Percentiles rank a stretch among this genome's conserved stretches.
phyloP scores from a whole-genome alignment of 2,113 vertebrate genomes.

The Tenebrosternarchus preto region DNA sequence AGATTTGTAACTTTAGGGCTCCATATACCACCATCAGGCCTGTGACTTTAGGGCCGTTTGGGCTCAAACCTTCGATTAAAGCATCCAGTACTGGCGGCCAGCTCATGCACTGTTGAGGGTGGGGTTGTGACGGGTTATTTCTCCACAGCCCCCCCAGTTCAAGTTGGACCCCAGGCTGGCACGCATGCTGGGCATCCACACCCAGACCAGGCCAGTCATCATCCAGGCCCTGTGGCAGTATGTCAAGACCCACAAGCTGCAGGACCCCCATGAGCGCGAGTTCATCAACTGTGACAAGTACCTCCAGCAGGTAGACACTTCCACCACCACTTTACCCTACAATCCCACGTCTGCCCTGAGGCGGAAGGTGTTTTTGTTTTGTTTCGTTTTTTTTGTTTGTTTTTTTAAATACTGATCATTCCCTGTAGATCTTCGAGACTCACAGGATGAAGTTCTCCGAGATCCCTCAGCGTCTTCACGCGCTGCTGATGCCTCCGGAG shows the following conservation, averaged over 20 bases:
- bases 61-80: too few species aligned
- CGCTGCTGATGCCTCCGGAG: slow-evolving; percentile 98
- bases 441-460: slow-evolving; percentile 90
- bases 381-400: too few species aligned
- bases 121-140: background rate
- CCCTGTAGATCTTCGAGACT: slow-evolving; percentile 83
- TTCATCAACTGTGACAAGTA: slow-evolving; percentile 90
- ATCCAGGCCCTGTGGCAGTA: slow-evolving; percentile 91
- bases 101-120: too few species aligned
- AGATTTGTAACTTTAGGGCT: too few species aligned
- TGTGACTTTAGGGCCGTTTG: too few species aligned
- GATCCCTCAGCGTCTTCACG: slow-evolving; percentile 88
- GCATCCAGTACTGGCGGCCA: too few species aligned
- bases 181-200: slow-evolving; percentile 86
- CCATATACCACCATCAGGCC: too few species aligned
- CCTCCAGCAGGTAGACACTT: slow-evolving; percentile 81
- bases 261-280: slow-evolving; percentile 88
- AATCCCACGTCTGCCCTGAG: background rate
- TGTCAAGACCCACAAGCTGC: slow-evolving; percentile 89
- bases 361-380: too few species aligned
- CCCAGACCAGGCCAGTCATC: slow-evolving; percentile 87
- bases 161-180: slow-evolving; percentile 87
- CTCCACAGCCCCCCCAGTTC: slow-evolving; percentile 58
- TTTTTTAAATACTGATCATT: background rate
- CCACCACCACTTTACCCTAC: background rate